phyloP scores from a whole-genome alignment of 2,888 invertebrate genomes.

The Plebejus anna region DNA sequence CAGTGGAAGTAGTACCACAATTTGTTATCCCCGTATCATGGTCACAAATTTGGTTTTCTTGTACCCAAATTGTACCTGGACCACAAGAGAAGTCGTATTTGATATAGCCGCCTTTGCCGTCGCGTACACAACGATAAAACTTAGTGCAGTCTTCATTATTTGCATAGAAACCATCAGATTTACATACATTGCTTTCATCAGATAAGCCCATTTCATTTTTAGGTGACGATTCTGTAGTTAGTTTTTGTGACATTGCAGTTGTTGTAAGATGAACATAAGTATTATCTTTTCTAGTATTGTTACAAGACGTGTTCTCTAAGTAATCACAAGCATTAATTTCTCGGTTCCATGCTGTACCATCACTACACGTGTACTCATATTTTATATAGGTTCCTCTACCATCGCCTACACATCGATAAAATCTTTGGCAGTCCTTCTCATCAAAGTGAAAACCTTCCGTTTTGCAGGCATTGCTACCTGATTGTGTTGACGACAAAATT shows the following conservation, averaged over 20 bases:
- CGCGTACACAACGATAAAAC: slow-evolving; percentile 87
- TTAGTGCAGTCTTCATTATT: slow-evolving; percentile 85
- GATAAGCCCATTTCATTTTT: not conserved
- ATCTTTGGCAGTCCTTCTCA: slow-evolving; percentile 84
- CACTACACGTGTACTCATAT: slow-evolving; percentile 86
- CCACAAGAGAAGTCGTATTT: slow-evolving; percentile 87
- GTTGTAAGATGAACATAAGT: not conserved
- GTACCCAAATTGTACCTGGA: slow-evolving; percentile 88
- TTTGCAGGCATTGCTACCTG: slow-evolving; percentile 55
- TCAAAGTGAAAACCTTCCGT: slow-evolving; percentile 85
- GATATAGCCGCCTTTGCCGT: slow-evolving; percentile 79
- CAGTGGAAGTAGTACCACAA: slow-evolving; percentile 17
- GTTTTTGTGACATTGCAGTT: slow-evolving; percentile 6
- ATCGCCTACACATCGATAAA: slow-evolving; percentile 86
- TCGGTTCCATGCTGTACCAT: slow-evolving; percentile 89
- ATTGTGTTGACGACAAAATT: not conserved
- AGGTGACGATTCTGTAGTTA: not conserved
- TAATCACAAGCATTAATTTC: slow-evolving; percentile 48
- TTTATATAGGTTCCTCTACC: slow-evolving; percentile 80
- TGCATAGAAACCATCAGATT: slow-evolving; percentile 83
- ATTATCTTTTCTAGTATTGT: not conserved
- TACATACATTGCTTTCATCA: slow-evolving; percentile 52
- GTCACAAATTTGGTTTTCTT: slow-evolving; percentile 83
- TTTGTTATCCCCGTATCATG: slow-evolving; percentile 50
- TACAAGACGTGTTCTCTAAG: not conserved